Evolutionary conservation across 2,797 vertebrate species (phyloP), one percentile per base, ranked within the genome.

Genomic region (Coreius guichenoti): DNA sequence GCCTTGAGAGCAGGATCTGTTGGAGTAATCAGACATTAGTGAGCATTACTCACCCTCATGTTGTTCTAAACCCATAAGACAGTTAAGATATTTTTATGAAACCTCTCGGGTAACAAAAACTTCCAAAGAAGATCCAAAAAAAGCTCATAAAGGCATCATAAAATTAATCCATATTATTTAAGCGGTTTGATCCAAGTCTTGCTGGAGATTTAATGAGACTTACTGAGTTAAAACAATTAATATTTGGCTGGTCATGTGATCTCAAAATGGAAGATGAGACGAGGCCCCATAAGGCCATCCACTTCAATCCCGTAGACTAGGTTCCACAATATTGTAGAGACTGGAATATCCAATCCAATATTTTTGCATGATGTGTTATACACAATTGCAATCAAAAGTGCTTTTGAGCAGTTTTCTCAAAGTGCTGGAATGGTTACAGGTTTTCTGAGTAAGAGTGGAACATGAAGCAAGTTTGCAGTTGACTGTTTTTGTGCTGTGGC

Each of bases 21-120:
- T 89, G 29, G 84, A 92, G 91, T 92, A 86, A 91, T 92, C 91
- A 88, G 51, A 92, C 92, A 90, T 80, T 83, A 89, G 26, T 29
- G 5, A 51, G 17, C 16, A 21, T 54, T 54, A 21, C 51, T 21
- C 7, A 31, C 14, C 6, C 26, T 63, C 6, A 65, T 31, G 63
- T 31, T 31, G 61, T 65, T 17, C 26, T 6, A 29, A 63, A 29
- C 61, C 23, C 7, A 65, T 29, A 58, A 58, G 54, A 56, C 2
- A 21, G 51, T 54, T 58, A 61, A 26, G 58, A 14, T 63, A 29
- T 16, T 61, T 58, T 61, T 26, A 61, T 26, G 58, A 61, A 16
- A 29, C 61, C 26, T 61, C 12, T 29, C 26, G 16, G 61, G 26
- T 29, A 7, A 63, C n/a, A 2, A 63, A 29, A 29, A 63, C 13